Base-by-base conservation (phyloP, 2,888 invertebrate species). In the Agonopterix heracliana region DNA sequence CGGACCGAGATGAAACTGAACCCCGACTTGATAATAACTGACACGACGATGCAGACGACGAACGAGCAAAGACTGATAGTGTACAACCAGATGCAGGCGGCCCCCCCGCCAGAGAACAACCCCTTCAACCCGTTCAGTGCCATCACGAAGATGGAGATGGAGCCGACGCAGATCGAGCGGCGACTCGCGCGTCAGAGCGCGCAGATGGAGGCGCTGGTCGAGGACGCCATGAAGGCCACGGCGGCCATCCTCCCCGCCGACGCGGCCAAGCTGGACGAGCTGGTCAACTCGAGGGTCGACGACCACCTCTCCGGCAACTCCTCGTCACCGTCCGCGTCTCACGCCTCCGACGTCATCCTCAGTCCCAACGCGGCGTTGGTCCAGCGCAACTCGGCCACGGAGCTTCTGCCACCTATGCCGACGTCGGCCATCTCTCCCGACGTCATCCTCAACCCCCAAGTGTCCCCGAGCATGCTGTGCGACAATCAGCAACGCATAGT, bases 391-490 rank as follows among this genome's bases (percentile, higher is more conserved):
- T 74, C 83, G 44, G 72, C 86, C 49, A 35, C 64, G 0, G 87
- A 55, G 61, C 84, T 68, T 64, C 84, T 71, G 2, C 54, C 66
- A n/a, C 59, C 70, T 7, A 63, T 63, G 71, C 71, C 71, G 36
- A 68, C 71, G 1, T 72, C 87, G 4, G 77, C 82, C 52, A 74
- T 90, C 9, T 78, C 90, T 0, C 81, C 91, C 1, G 92, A 92
- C 54, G 90, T 90, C 13, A 92, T 93, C 53, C 81, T 93, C 56
- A 91, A 92, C 74, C 86, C 54, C 65, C 81, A 63, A 87, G 76
- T 92, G 50, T 91, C 92, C 0, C 92, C 92, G 0, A 90, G 89
- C 56, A 75, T 92, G 71, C 89, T 93, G 9, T 76, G 77, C 65
- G 78, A 80, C 44, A 53, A 45, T 51, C 47, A 56, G 2, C 74